These are phyloP conservation scores for Sogatella furcifera DNA, from an alignment of 1,140 invertebrate genomes.

Conservation along the genomic window DNA sequence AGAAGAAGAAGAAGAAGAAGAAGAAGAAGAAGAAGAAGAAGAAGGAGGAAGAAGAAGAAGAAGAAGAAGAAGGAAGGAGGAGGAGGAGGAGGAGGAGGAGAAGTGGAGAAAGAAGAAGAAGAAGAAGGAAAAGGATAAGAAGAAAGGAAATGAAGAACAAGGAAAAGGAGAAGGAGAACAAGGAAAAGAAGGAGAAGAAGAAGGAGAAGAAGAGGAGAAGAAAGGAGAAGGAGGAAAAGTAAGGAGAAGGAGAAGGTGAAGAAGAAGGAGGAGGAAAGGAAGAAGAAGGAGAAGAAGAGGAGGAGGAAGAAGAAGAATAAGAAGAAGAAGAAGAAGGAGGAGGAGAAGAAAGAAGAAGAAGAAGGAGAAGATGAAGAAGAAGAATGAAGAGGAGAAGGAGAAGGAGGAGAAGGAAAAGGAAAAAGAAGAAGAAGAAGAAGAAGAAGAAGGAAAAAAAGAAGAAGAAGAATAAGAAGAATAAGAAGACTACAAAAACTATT, in stretches of 20 bases:
- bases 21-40: background rate
- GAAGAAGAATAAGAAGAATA: background rate
- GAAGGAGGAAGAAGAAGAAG: background rate
- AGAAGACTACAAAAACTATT: no score
- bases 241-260: background rate
- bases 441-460: background rate
- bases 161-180: no score
- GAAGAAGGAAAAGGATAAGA: background rate
- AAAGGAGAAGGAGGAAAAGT: no score
- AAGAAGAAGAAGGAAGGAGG: background rate
- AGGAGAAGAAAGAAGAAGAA: background rate
- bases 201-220: background rate
- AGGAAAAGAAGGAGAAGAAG: no score
- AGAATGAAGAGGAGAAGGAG: no score
- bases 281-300: no score
- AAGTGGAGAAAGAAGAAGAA: background rate
- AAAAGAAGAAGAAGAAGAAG: background rate
- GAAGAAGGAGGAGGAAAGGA: no score
- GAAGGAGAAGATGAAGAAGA: background rate
- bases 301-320: background rate
- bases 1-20: background rate
- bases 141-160: no score
- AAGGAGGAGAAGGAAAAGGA: background rate
- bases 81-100: background rate
- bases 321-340: background rate